Percentiles rank a stretch among this genome's conserved stretches.
Evolutionary conservation across 1,140 invertebrate genomes (phyloP).

Genomic region (Pseudomyrmex flavicornis): DNA sequence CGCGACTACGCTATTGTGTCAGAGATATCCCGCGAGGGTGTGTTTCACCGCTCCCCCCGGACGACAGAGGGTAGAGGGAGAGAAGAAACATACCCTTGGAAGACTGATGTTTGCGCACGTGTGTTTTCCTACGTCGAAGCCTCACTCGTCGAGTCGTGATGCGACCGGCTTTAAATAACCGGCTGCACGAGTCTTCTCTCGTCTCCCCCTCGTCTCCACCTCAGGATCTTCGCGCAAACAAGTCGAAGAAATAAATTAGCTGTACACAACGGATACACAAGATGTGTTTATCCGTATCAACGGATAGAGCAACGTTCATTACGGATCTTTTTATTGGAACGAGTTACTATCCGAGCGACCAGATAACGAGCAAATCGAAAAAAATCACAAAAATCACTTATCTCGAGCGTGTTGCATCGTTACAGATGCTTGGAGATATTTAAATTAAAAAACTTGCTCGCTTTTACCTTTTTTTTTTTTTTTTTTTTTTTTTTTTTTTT

Average conservation of each 20-base stretch:
- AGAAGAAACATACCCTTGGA: constrained; percentile 14
- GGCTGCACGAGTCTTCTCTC: background rate
- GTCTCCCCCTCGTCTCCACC: too few species aligned
- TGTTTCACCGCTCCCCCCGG: background rate
- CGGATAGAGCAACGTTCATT: background rate
- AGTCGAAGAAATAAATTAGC: constrained; percentile 10
- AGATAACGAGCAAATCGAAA: background rate
- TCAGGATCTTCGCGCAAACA: background rate
- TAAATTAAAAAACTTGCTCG: background rate
- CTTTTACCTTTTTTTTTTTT: background rate
- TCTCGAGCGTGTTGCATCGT: too few species aligned
- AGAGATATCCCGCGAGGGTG: constrained; percentile 13
- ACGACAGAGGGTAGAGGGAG: background rate
- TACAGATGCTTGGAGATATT: background rate
- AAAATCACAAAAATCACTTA: too few species aligned
- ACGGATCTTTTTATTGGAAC: background rate
- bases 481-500: background rate
- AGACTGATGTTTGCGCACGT: constrained; percentile 43
- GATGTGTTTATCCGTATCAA: background rate
- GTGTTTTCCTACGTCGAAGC: constrained; percentile 29
- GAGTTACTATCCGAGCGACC: background rate
- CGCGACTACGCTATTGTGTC: constrained; percentile 1
- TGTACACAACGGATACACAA: background rate
- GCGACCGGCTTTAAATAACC: constrained; percentile 25
- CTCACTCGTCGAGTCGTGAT: background rate